These are phyloP conservation scores for Vulpes ferrilata DNA, from an alignment of 2,113 vertebrate genomes.

Conservation along the genomic window DNA sequence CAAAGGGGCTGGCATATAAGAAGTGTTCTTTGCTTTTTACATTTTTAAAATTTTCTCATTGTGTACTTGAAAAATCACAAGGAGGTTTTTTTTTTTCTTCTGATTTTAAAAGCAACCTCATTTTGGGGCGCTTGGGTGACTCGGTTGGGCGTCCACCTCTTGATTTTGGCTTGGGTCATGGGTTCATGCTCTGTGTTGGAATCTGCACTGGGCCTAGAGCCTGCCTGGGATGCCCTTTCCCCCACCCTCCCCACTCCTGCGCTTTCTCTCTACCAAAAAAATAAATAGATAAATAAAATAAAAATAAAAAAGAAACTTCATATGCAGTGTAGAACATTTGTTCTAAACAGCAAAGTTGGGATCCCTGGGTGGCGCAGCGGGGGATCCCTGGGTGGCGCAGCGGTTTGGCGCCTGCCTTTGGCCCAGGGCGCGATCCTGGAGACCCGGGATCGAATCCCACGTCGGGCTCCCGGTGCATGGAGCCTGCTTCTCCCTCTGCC, in stretches of 20 bases:
- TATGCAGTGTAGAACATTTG: neutral
- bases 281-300: neutral
- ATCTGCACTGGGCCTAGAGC: neutral
- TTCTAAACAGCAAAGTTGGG: neutral
- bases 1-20: neutral
- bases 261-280: neutral
- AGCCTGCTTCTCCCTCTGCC: too few relatives aligned
- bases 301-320: neutral
- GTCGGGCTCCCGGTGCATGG: too few relatives aligned
- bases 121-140: neutral
- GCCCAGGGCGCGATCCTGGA: too few relatives aligned
- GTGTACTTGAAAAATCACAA: neutral
- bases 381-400: too few relatives aligned
- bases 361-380: too few relatives aligned
- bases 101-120: conserved; percentile 21
- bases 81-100: conserved; percentile 24
- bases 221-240: neutral
- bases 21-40: neutral
- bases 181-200: neutral
- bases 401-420: too few relatives aligned
- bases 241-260: neutral
- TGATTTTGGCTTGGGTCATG: neutral
- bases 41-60: conserved; percentile 13
- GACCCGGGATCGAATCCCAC: too few relatives aligned
- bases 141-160: too few relatives aligned